A percentile compares a stretch with the other conserved stretches of the same genome.
Evolutionary conservation across 2,113 vertebrate genomes (phyloP).

Genomic region (Martes martes): DNA sequence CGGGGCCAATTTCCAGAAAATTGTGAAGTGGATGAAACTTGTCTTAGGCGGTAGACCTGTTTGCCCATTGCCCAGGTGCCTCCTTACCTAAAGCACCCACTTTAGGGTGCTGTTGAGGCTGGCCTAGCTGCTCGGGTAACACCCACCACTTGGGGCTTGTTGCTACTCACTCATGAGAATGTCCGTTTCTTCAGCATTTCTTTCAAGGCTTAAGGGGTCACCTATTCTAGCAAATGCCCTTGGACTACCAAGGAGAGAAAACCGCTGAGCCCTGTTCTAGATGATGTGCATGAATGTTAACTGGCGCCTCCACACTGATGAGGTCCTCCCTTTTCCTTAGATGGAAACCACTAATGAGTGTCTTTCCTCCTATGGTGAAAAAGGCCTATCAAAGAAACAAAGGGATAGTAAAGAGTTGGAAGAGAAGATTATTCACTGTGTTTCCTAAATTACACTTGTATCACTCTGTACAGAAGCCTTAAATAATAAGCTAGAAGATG

Average conservation of each 20-base stretch:
- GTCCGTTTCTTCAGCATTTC: neutral
- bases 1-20: conserved; percentile 27
- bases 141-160: neutral
- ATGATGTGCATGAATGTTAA: neutral
- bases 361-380: neutral
- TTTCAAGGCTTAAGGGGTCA: neutral
- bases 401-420: neutral
- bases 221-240: neutral
- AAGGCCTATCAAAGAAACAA: neutral
- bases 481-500: neutral
- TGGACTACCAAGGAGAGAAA: neutral
- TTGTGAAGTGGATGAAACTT: conserved; percentile 37
- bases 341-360: neutral
- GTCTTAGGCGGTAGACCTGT: neutral
- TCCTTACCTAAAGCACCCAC: neutral
- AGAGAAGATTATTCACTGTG: neutral
- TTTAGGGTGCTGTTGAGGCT: neutral
- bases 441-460: neutral
- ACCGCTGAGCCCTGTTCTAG: neutral
- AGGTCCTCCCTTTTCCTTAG: neutral
- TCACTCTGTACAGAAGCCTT: neutral
- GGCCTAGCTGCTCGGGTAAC: neutral
- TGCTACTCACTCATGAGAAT: neutral
- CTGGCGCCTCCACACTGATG: neutral
- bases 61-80: neutral